A percentile compares a stretch with the other conserved stretches of the same genome.
Conservation (phyloP, 1,140 invertebrate species). For the Drosophila paulistorum region DNA sequence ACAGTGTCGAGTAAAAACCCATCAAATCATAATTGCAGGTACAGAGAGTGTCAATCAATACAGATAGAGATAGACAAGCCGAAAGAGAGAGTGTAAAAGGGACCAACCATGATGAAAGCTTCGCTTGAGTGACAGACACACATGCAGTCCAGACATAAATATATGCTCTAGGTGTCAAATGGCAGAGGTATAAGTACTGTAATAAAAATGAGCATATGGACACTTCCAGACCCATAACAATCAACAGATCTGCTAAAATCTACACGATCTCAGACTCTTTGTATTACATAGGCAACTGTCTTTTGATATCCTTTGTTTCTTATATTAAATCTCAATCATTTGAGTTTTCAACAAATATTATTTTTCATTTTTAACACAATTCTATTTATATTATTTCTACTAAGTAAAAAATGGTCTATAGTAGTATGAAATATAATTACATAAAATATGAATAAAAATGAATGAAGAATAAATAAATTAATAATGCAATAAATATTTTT, state of each 20-base stretch:
- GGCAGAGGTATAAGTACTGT: slow-evolving; percentile 45
- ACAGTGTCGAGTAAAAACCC: slow-evolving; percentile 41
- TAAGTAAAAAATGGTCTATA: too few relatives aligned
- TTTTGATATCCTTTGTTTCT: too few relatives aligned
- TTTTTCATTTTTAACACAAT: too few relatives aligned
- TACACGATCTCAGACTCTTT: not conserved
- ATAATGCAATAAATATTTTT: too few relatives aligned
- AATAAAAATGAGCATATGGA: slow-evolving; percentile 37
- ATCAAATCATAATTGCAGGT: slow-evolving; percentile 62
- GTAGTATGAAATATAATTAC: too few relatives aligned
- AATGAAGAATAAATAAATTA: too few relatives aligned
- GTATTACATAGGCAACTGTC: too few relatives aligned
- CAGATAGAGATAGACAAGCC: slow-evolving; percentile 21
- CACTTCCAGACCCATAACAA: not conserved
- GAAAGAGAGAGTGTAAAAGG: not conserved
- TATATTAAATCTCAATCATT: too few relatives aligned
- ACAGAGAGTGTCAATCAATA: slow-evolving; percentile 48
- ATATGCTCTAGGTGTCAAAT: not conserved
- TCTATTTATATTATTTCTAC: too few relatives aligned
- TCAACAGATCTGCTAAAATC: not conserved
- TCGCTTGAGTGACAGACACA: slow-evolving; percentile 2
- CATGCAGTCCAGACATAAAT: too few relatives aligned
- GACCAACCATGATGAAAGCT: slow-evolving; percentile 35
- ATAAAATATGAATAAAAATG: too few relatives aligned
- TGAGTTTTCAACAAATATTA: too few relatives aligned